phyloP scores from a whole-genome alignment of 2,888 invertebrate genomes.

The Ochlodes sylvanus region DNA sequence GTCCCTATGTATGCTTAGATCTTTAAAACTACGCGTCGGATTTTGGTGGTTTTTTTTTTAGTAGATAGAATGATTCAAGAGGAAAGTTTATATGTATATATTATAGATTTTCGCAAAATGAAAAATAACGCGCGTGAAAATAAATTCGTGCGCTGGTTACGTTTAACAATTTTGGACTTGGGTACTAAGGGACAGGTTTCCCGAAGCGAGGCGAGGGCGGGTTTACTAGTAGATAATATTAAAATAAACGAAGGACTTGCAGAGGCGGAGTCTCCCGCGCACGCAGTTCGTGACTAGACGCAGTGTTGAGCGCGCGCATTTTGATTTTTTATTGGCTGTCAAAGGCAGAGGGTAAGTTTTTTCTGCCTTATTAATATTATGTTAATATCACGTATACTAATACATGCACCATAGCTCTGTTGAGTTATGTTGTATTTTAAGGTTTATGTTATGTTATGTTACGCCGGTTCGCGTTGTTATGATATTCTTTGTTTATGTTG shows the following conservation, averaged over 20 bases:
- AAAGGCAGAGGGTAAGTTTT: conserved; percentile 25
- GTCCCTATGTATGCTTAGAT: too few species aligned
- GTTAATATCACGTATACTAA: background rate
- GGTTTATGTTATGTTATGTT: background rate
- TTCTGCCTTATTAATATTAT: background rate
- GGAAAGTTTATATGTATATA: too few species aligned
- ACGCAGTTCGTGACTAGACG: conserved; percentile 30
- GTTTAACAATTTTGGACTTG: too few species aligned
- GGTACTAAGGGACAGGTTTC: too few species aligned
- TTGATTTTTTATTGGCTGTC: conserved; percentile 2
- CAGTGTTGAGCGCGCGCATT: conserved; percentile 27
- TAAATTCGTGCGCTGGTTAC: too few species aligned
- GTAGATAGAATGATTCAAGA: too few species aligned
- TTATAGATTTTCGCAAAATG: too few species aligned
- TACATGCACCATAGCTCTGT: background rate
- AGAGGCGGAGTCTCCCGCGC: conserved; percentile 3
- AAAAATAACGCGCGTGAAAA: too few species aligned
- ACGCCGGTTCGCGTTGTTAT: background rate
- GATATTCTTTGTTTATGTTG: conserved; percentile 28
- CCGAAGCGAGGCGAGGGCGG: too few species aligned
- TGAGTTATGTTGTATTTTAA: background rate
- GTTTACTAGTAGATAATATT: too few species aligned
- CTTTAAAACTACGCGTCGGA: too few species aligned
- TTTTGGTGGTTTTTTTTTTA: too few species aligned
- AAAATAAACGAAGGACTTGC: conserved; percentile 18